phyloP scores from a whole-genome alignment of 1,140 invertebrate genomes.

The Paramacrobiotus metropolitanus region DNA sequence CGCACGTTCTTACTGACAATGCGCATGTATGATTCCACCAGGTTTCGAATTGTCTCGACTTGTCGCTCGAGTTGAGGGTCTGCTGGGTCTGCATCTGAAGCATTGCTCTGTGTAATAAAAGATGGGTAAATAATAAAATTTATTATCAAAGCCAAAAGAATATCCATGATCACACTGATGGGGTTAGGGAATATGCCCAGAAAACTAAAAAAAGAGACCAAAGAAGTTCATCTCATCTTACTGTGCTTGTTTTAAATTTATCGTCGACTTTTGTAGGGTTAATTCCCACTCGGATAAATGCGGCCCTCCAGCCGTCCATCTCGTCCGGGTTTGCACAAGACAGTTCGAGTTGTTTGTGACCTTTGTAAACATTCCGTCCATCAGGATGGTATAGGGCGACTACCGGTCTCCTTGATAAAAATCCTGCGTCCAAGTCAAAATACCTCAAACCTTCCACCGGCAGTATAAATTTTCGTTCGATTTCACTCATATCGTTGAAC shows the following conservation, averaged over 20 bases:
- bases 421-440: neutral
- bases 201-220: no score
- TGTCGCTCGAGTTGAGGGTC: conserved; percentile 26
- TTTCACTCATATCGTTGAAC: neutral
- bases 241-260: neutral
- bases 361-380: conserved; percentile 9
- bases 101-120: no score
- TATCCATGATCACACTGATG: no score
- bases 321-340: conserved; percentile 8
- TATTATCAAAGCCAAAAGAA: no score
- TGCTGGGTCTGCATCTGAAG: no score
- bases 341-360: conserved; percentile 9
- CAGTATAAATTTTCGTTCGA: neutral
- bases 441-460: neutral
- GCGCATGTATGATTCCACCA: conserved; percentile 35
- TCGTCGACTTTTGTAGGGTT: neutral
- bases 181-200: no score
- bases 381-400: neutral
- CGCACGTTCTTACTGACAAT: conserved; percentile 33
- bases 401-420: neutral
- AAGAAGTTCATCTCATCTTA: no score
- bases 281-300: conserved; percentile 9
- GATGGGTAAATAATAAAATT: no score
- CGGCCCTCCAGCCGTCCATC: conserved; percentile 8
- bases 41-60: conserved; percentile 33